phyloP scores from a whole-genome alignment of 1,140 invertebrate genomes.

The Melanaphis sacchari region DNA sequence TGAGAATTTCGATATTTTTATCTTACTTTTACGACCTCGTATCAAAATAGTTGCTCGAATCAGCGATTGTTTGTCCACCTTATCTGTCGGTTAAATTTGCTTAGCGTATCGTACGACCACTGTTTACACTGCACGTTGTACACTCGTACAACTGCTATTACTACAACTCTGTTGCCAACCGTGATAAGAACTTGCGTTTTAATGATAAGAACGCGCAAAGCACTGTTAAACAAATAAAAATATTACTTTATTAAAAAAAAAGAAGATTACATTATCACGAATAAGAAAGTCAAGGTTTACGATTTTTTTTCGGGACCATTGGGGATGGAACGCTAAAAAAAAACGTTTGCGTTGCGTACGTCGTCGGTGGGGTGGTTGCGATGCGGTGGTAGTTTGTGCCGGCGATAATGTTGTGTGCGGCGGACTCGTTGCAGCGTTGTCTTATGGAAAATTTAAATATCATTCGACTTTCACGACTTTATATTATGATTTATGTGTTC shows the following conservation, averaged over 20 bases:
- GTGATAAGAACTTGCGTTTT: slow-evolving; percentile 6
- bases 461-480: no score
- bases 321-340: not conserved
- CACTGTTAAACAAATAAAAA: not conserved
- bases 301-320: not conserved
- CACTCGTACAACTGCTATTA: no score
- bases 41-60: not conserved
- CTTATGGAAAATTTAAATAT: not conserved
- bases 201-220: not conserved
- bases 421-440: not conserved
- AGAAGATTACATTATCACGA: not conserved
- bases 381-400: not conserved
- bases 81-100: no score
- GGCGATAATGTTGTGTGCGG: no score
- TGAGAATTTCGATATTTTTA: not conserved
- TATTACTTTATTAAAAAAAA: not conserved
- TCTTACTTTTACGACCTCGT: no score
- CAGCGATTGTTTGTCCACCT: no score
- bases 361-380: no score
- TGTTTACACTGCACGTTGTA: no score
- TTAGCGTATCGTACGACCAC: no score
- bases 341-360: accelerated
- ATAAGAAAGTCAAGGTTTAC: not conserved
- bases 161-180: no score
- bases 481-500: no score